Conservation (phyloP, 1,140 invertebrate genomes). For the Belonocnema kinseyi region DNA sequence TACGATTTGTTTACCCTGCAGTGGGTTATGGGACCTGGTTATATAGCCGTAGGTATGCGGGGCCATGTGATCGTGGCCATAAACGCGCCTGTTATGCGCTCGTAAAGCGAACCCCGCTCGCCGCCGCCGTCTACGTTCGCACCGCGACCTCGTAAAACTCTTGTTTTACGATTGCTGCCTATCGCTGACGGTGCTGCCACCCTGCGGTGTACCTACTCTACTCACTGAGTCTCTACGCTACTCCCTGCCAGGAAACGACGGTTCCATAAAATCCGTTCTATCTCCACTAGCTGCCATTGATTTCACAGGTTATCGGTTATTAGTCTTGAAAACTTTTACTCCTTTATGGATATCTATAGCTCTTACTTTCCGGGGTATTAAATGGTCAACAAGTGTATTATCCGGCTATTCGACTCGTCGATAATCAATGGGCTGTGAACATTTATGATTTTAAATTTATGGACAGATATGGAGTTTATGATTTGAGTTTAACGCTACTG, state of each 20-base stretch:
- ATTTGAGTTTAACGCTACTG: no score
- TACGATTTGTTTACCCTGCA: conserved; percentile 76
- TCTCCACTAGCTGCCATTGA: neutral
- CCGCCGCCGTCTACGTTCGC: conserved; percentile 42
- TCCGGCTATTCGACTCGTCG: neutral
- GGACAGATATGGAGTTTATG: neutral
- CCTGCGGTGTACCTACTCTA: conserved; percentile 52
- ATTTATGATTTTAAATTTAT: neutral
- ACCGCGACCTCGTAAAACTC: conserved; percentile 70
- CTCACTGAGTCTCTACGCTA: conserved; percentile 31
- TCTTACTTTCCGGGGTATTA: conserved; percentile 10
- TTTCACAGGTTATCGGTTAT: conserved; percentile 19
- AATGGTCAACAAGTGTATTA: conserved; percentile 10
- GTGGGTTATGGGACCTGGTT: conserved; percentile 72
- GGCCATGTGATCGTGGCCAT: conserved; percentile 74
- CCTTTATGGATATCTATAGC: conserved; percentile 10
- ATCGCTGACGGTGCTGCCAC: conserved; percentile 68
- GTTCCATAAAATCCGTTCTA: conserved; percentile 10
- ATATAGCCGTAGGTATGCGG: conserved; percentile 72
- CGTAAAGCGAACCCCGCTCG: conserved; percentile 69
- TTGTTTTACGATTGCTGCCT: conserved; percentile 73
- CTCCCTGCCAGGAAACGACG: conserved; percentile 12
- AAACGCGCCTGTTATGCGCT: conserved; percentile 76
- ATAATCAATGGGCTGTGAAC: neutral
- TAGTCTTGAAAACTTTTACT: conserved; percentile 24